Conservation (phyloP, 2,797 vertebrate genomes). For the Alca torda region DNA sequence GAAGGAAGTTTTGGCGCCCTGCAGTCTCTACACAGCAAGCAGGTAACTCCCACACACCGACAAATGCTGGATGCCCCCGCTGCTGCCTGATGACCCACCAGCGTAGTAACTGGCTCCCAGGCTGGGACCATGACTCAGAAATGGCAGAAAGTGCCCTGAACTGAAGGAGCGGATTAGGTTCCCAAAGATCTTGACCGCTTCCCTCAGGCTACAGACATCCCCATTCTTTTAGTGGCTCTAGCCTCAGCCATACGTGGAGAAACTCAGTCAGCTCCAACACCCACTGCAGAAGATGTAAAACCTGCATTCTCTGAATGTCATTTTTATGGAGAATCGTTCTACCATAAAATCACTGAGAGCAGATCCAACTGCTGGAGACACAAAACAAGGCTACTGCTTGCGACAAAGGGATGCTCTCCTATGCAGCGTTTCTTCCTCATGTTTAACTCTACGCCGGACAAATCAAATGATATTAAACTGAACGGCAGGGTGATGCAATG, state of each 20-base stretch:
- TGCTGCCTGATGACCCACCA: neutral
- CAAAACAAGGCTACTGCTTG: neutral
- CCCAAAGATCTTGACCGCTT: neutral
- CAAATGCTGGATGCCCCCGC: neutral
- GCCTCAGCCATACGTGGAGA: neutral
- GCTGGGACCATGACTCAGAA: neutral
- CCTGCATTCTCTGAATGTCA: neutral
- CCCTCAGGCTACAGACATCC: neutral
- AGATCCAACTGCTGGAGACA: neutral
- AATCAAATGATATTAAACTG: neutral
- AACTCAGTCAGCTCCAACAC: neutral
- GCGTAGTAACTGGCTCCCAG: neutral
- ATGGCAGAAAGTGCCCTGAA: neutral
- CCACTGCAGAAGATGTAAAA: neutral
- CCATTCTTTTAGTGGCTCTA: neutral
- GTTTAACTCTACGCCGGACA: neutral
- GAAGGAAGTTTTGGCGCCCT: neutral
- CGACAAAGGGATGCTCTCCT: neutral
- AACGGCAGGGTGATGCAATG: neutral
- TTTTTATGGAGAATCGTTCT: neutral
- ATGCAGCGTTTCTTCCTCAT: accelerated
- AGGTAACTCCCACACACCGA: neutral
- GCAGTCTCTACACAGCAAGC: neutral
- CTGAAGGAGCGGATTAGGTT: neutral
- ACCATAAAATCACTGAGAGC: neutral